Evolutionary conservation across 2,113 vertebrate genomes (phyloP).

Genomic region (Suncus etruscus): DNA sequence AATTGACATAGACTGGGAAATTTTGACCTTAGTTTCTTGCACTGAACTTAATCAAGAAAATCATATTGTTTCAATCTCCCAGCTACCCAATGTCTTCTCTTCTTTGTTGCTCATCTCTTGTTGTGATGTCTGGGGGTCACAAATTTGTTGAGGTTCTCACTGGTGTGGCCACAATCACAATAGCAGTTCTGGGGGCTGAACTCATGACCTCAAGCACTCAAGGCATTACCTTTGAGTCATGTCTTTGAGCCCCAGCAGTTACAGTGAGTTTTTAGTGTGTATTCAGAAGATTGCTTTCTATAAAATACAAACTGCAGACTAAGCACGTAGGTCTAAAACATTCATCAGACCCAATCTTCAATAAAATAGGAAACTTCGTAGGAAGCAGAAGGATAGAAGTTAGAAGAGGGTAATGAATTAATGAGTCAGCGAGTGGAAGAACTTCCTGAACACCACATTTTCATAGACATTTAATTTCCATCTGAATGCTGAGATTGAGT

Average conservation of each 20-base stretch:
- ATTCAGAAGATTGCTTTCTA: conserved; percentile 11
- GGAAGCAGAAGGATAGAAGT: conserved; percentile 1
- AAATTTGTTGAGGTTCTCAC: too few relatives aligned
- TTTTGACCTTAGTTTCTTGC: conserved; percentile 38
- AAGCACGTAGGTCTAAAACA: conserved; percentile 29
- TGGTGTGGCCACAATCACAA: too few relatives aligned
- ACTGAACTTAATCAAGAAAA: conserved; percentile 50
- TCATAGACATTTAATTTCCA: conserved; percentile 66
- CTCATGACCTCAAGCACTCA: too few relatives aligned
- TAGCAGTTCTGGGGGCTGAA: too few relatives aligned
- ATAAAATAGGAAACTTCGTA: conserved; percentile 34
- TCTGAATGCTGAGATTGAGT: conserved; percentile 54
- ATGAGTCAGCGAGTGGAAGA: conserved; percentile 28
- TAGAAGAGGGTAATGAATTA: conserved; percentile 34
- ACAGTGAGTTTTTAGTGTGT: conserved; percentile 1
- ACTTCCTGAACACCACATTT: conserved; percentile 25
- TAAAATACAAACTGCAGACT: conserved; percentile 24
- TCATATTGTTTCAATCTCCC: background rate
- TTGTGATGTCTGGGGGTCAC: too few relatives aligned
- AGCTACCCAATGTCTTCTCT: background rate
- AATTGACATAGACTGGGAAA: background rate
- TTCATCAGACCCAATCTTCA: background rate
- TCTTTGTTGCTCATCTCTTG: too few relatives aligned
- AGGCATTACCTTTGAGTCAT: too few relatives aligned
- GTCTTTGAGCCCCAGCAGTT: too few relatives aligned